Base-by-base conservation (phyloP, 2,888 invertebrate genomes). In the Amblyjoppa fuscipennis region DNA sequence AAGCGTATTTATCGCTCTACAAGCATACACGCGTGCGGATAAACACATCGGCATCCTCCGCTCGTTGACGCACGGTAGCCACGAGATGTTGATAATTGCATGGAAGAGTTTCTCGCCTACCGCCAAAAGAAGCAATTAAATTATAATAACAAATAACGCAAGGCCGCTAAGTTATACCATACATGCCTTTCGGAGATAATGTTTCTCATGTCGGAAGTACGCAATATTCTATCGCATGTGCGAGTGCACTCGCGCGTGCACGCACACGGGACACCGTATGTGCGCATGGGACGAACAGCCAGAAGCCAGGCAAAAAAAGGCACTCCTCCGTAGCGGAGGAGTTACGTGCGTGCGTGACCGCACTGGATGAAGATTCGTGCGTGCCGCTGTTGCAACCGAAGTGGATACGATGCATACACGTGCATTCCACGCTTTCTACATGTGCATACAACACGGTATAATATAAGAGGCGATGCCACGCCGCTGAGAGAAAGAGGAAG, bases 341-440 rank as follows among this genome's bases (percentile, higher is more conserved):
- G 66, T 85, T 82, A 79, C 75, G 75, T 34, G 82, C 82, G 75
- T 82, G 78, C 81, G 78, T 75, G 85, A 82, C 78, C 70, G 71
- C 78, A 68, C 16, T 61, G 76, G 41, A 77, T 68, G 64, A 34
- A 81, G 56, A n/a, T 56, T 68, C 59, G 80, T 81, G 69, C 81
- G 84, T 64, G 84, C 61, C 13, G 66, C 59, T 71, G 31, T 34
- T 49, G 20, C 81, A 34, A 74, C 16, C 61, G 31, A 61, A 74
- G 69, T 11, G 38, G 76, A 56, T 45, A 59, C 38, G 70, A 51
- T 41, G 38, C 25, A 25, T 28, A 25, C 59, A 59, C 59, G 59
- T 7, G 59, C 28, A 3, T 59, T 59, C 28, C 28, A 59, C 28
- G 45, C 59, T 59, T 28, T 59, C 11, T 11, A n/a, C 59, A 28